These are phyloP conservation scores for Hypomesus transpacificus DNA, from an alignment of 2,113 vertebrate species.

Conservation along the genomic window DNA sequence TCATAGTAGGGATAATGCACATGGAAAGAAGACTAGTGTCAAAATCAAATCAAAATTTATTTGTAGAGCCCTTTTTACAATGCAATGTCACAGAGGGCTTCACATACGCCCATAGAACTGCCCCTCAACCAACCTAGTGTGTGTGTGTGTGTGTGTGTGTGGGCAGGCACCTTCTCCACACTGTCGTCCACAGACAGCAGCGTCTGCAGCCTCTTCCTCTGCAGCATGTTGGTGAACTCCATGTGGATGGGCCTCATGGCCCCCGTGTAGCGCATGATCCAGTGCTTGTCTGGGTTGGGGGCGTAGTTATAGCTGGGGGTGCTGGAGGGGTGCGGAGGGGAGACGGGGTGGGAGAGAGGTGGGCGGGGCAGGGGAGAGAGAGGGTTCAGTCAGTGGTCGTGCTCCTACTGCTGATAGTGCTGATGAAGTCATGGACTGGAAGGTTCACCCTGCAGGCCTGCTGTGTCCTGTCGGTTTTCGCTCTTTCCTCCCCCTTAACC, in stretches of 20 bases:
- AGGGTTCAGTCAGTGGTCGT: neutral
- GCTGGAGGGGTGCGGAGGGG: constrained; percentile 55
- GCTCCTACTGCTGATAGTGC: too few relatives aligned
- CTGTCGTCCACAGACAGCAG: constrained; percentile 95
- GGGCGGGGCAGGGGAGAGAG: neutral
- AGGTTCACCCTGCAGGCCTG: too few relatives aligned
- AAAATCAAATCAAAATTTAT: too few relatives aligned
- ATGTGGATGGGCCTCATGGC: constrained; percentile 97
- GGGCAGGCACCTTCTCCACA: constrained; percentile 82
- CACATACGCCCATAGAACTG: too few relatives aligned
- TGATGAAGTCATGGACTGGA: neutral
- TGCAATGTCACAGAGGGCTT: too few relatives aligned
- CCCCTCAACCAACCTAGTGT: neutral
- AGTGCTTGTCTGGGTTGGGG: constrained; percentile 94
- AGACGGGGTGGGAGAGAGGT: constrained; percentile 1
- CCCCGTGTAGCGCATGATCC: constrained; percentile 97
- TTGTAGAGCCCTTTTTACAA: too few relatives aligned
- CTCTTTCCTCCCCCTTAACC: too few relatives aligned
- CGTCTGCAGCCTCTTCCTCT: constrained; percentile 91
- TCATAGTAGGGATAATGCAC: neutral
- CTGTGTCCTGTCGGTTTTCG: too few relatives aligned
- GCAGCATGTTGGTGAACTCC: constrained; percentile 96
- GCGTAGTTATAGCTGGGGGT: constrained; percentile 97
- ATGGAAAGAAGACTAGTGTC: neutral
- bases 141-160: constrained; percentile 7